Evolutionary conservation across 2,113 vertebrate genomes (phyloP).

Genomic region (Pituophis catenifer): DNA sequence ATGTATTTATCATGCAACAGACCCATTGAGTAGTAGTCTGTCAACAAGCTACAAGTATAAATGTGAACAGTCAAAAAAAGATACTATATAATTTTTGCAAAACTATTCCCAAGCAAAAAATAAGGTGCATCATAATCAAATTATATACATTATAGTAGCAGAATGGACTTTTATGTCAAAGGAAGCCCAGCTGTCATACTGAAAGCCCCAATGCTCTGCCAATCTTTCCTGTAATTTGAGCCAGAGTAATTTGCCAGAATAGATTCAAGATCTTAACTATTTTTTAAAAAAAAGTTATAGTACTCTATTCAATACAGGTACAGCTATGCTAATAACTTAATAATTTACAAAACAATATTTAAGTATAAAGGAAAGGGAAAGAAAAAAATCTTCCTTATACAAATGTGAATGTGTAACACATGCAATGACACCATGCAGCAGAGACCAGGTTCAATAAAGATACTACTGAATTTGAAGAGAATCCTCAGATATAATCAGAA

Average conservation of each 20-base stretch:
- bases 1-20: constrained; percentile 10
- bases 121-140: constrained; percentile 11
- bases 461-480: background rate
- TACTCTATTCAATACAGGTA: background rate
- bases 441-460: background rate
- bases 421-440: background rate
- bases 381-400: background rate
- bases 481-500: background rate
- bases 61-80: background rate
- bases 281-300: constrained; percentile 29
- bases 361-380: background rate
- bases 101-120: background rate
- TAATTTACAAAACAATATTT: background rate
- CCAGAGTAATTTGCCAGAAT: constrained; percentile 21
- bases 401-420: background rate
- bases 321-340: background rate
- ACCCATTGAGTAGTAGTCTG: constrained; percentile 26
- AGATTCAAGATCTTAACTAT: constrained; percentile 10
- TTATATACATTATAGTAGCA: constrained; percentile 10
- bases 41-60: constrained; percentile 15
- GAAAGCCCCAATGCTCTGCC: constrained; percentile 31
- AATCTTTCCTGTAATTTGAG: constrained; percentile 23
- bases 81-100: background rate
- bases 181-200: constrained; percentile 19
- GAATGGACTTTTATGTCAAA: constrained; percentile 31